Base-by-base conservation (phyloP, 2,113 vertebrate species). In the Delphinapterus leucas region DNA sequence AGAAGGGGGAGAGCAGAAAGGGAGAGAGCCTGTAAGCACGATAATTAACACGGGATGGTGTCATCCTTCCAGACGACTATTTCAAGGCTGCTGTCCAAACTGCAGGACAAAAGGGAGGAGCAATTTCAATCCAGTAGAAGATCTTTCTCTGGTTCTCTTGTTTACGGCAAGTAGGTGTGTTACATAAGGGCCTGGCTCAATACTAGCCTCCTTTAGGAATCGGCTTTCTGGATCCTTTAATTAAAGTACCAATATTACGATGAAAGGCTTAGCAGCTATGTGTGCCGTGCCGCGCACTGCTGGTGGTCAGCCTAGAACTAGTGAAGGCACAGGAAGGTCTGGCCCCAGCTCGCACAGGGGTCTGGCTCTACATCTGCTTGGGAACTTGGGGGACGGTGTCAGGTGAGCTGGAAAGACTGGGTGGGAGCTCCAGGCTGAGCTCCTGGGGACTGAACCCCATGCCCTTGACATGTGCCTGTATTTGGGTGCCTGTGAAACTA, bases 161-260 rank as follows among this genome's bases (percentile, higher is more conserved):
- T 49, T 90, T 28, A 60, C 0, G 49, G 53, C 60, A 92, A 38
- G 53, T 20, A 53, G 73, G 11, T 47, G 55, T 53, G 17, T 36
- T 70, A 26, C 1, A 1, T 11, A 44, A 92, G 58, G 25, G 41
- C 28, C 65, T 96, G 36, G 41, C 76, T 80, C 44, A 5, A 25
- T 4, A 28, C 17, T 82, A 88, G 44, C 33, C 49, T 80, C 76
- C 70, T 76, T 58, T 23, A 53, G 81, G 92, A 88, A 41, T 6
- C 6, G 2, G 58, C 76, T 84, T 76, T 84, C 58, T 70, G 33
- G 79, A 87, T 87, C 92, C 65, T 94, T 93, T 95, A 86, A 90
- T 87, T 90, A 94, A 93, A 93, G 89, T 10, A 79, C 47, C 25
- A 25, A 6, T 14, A 47, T 60, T 36, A 88, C 65, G 23, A 93